These are phyloP conservation scores for Tarsius wallacei DNA, from an alignment of 2,797 vertebrate species.

Conservation along the genomic window DNA sequence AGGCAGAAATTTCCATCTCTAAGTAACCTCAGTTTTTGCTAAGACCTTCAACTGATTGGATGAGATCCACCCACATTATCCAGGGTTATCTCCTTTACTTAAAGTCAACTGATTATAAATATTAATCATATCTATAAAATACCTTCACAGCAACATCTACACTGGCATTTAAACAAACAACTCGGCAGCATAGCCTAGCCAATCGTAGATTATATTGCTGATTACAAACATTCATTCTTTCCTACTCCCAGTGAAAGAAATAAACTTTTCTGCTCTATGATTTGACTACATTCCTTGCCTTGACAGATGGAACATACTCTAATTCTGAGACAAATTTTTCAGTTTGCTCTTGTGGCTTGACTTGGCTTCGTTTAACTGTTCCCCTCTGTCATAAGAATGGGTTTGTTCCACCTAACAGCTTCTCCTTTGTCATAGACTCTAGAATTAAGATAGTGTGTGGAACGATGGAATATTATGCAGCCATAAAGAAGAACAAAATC, in stretches of 20 bases:
- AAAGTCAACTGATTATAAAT: not conserved
- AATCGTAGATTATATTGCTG: not conserved
- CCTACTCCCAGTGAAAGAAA: not conserved
- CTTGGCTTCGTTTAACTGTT: not conserved
- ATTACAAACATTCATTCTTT: not conserved
- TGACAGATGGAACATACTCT: not conserved
- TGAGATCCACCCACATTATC: not conserved
- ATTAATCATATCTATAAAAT: not conserved
- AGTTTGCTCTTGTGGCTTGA: not conserved
- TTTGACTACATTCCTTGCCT: not conserved
- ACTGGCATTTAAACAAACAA: not conserved
- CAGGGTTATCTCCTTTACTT: not conserved
- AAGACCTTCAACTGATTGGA: not conserved
- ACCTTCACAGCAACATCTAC: not conserved
- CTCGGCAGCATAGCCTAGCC: not conserved
- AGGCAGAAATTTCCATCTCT: not conserved
- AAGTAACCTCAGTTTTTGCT: conserved; percentile 6
- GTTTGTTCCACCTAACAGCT: not conserved
- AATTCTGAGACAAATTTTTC: not conserved
- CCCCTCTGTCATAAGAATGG: not conserved
- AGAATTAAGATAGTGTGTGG: not conserved
- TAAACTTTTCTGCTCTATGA: not conserved
- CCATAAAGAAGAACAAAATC: no score
- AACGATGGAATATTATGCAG: not conserved
- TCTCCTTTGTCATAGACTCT: not conserved